phyloP scores from a whole-genome alignment of 2,888 invertebrate genomes.

The Timandra comae region DNA sequence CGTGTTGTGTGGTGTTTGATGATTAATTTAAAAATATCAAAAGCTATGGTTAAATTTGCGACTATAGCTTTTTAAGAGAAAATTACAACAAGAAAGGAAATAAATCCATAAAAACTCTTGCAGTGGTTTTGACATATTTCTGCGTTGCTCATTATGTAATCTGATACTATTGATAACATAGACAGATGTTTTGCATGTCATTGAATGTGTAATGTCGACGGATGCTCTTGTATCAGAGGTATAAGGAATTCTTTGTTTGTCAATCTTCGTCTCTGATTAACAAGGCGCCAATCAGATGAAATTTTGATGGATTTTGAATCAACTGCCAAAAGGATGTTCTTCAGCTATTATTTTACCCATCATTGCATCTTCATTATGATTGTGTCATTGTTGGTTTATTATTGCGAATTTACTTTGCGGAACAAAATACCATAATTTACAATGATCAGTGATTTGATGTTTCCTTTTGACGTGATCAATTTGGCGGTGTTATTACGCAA shows the following conservation, averaged over 20 bases:
- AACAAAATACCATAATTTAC: constrained; percentile 13
- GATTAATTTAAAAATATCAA: too few relatives aligned
- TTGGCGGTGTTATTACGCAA: too few relatives aligned
- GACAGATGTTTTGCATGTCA: constrained; percentile 34
- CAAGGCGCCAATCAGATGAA: constrained; percentile 18
- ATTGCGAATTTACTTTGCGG: constrained; percentile 15
- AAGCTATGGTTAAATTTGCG: too few relatives aligned
- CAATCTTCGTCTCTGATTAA: constrained; percentile 35
- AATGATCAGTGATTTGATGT: too few relatives aligned
- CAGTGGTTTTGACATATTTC: too few relatives aligned
- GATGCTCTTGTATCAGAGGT: constrained; percentile 36
- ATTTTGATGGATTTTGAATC: constrained; percentile 4
- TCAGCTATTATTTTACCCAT: constrained; percentile 1
- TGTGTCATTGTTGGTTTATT: constrained; percentile 10
- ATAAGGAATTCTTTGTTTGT: constrained; percentile 57
- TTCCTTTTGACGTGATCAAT: too few relatives aligned
- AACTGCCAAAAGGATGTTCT: constrained; percentile 1
- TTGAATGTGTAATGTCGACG: constrained; percentile 51
- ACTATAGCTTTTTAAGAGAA: too few relatives aligned
- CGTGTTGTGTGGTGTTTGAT: too few relatives aligned
- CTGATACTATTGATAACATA: constrained; percentile 39
- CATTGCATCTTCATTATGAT: constrained; percentile 2
- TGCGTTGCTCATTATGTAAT: constrained; percentile 14
- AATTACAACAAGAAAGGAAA: too few relatives aligned
- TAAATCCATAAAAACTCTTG: too few relatives aligned